phyloP scores from a whole-genome alignment of 2,113 vertebrate genomes.

The Garra rufa region DNA sequence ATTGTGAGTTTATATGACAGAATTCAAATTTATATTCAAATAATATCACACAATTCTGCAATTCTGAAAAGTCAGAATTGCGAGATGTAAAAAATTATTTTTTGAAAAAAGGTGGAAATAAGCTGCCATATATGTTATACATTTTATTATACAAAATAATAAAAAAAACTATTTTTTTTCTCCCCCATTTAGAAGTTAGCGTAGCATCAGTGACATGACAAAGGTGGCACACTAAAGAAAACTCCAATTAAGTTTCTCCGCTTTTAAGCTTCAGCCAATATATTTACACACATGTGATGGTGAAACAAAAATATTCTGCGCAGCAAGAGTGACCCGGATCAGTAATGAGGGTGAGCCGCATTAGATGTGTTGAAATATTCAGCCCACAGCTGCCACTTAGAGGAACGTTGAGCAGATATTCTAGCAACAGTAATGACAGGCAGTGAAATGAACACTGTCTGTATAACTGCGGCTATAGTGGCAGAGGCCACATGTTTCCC shows the following conservation, averaged over 20 bases:
- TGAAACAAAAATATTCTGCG: background rate
- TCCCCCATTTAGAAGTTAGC: no score
- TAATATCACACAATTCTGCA: no score
- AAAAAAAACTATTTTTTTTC: no score
- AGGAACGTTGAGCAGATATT: background rate
- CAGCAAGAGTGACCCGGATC: background rate
- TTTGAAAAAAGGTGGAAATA: no score
- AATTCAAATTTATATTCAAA: no score
- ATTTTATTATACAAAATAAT: no score
- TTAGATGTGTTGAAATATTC: constrained; percentile 52
- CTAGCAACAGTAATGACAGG: background rate
- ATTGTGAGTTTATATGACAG: no score
- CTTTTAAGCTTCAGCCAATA: background rate
- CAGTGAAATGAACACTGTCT: background rate
- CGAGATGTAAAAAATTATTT: no score
- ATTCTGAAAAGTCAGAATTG: no score
- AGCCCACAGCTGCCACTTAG: background rate
- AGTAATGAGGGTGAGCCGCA: constrained; percentile 35
- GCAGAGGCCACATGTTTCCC: background rate
- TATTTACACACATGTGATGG: background rate
- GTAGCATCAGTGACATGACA: background rate
- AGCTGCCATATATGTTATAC: no score
- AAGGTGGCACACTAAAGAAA: background rate
- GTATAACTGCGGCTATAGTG: no score
- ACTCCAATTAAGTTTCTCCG: background rate